Evolutionary conservation across 2,113 vertebrate genomes (phyloP).

Genomic region (Dolichotis patagonum): DNA sequence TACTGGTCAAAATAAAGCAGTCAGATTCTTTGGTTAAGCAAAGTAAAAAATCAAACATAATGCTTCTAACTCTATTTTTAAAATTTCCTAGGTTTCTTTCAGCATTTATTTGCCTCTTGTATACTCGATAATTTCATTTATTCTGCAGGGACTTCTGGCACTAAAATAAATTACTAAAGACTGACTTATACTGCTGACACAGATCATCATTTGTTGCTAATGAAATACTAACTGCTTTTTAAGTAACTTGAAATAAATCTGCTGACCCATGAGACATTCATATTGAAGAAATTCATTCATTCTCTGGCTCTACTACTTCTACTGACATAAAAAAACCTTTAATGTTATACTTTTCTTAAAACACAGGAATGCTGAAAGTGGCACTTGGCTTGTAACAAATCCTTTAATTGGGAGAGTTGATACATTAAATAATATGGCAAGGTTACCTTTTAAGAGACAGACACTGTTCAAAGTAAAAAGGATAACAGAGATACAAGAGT

Average conservation of each 20-base stretch:
- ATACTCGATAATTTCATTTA: constrained; percentile 83
- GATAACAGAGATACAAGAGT: neutral
- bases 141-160: constrained; percentile 80
- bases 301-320: constrained; percentile 78
- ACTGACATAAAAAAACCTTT: constrained; percentile 73
- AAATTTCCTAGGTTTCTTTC: constrained; percentile 70
- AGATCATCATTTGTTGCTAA: constrained; percentile 87
- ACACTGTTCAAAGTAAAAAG: neutral
- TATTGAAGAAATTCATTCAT: constrained; percentile 83
- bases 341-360: constrained; percentile 62
- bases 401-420: constrained; percentile 72
- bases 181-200: constrained; percentile 86
- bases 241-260: constrained; percentile 88
- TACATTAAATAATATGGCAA: neutral
- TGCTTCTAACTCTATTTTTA: constrained; percentile 64
- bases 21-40: constrained; percentile 41
- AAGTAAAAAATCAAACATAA: constrained; percentile 59
- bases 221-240: constrained; percentile 90
- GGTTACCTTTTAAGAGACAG: constrained; percentile 56
- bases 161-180: constrained; percentile 86
- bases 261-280: constrained; percentile 85
- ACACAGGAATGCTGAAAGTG: constrained; percentile 39
- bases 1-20: constrained; percentile 42
- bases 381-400: constrained; percentile 33
- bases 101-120: constrained; percentile 80